A percentile compares a stretch with the other conserved stretches of the same genome.
Conservation (phyloP, 2,888 invertebrate genomes). For the Harmothoe impar region DNA sequence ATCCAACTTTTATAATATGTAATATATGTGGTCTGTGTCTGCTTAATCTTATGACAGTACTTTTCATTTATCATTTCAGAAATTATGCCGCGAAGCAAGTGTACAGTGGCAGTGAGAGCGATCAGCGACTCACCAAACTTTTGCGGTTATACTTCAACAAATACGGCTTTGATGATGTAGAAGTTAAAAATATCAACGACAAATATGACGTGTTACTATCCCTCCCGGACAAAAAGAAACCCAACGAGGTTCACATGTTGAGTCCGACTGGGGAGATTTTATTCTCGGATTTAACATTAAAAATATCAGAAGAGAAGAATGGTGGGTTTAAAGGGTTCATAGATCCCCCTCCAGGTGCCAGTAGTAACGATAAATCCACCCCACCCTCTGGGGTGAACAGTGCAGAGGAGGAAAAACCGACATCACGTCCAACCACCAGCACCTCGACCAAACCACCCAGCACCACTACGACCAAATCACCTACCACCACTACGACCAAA, state of each 20-base stretch:
- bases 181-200: conserved; percentile 43
- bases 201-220: conserved; percentile 53
- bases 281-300: not conserved
- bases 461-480: no score
- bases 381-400: not conserved
- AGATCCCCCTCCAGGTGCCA: conserved; percentile 10
- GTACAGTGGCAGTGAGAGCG: conserved; percentile 51
- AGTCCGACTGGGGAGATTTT: not conserved
- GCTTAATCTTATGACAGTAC: no score
- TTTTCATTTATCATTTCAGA: conserved; percentile 1
- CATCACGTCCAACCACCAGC: no score
- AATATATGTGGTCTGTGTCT: no score
- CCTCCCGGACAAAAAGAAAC: conserved; percentile 41
- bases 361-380: not conserved
- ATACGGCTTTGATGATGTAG: conserved; percentile 55
- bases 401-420: not conserved
- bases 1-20: no score
- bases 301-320: not conserved
- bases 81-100: conserved; percentile 56
- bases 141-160: conserved; percentile 34
- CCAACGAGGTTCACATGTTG: conserved; percentile 56
- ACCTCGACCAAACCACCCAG: not conserved
- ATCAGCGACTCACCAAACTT: conserved; percentile 36
- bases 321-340: conserved; percentile 37
- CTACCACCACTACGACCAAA: no score